Base-by-base conservation (phyloP, 2,888 invertebrate species). In the Lasioglossum lativentre region DNA sequence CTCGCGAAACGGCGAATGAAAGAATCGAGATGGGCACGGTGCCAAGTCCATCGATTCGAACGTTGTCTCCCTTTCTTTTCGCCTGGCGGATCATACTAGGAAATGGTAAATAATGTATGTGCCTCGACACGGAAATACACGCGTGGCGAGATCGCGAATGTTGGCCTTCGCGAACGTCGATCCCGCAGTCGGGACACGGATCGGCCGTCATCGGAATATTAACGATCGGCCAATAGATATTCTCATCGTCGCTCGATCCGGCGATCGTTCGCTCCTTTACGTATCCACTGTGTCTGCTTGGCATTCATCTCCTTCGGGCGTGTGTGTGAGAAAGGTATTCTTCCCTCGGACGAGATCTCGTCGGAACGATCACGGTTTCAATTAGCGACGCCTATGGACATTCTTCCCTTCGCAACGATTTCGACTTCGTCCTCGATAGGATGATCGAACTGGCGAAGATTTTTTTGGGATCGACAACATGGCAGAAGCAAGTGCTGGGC, bases 41-140 rank as follows among this genome's bases (percentile, higher is more conserved):
- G 87, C 82, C 87, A 88, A 86, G 71, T 78, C 59, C 42, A 80
- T 80, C 87, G 78, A 76, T 81, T 78, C 78, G 47, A n/a, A 77
- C 70, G 40, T 63, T 16, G 16, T 38, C 30, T 81, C 80, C 83
- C 88, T 70, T 77, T 78, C 83, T 78, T 80, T 83, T 68, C 81
- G 63, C 76, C 59, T 80, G 76, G 45, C 40, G 78, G 86, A 86
- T 90, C 86, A 87, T 90, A 93, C 93, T 91, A 93, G 93, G 93
- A 93, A 94, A 94, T 94, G 90, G 93, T 93, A 93, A 94, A 94
- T 94, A 94, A 94, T 94, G 91, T 93, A 94, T 94, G 91, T 92
- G 88, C 89, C 85, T 90, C 90, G 92, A 94, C 92, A 93, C 94
- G 94, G 94, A 94, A 94, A 94, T 93, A 93, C 92, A 88, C 84